phyloP scores from a whole-genome alignment of 2,888 invertebrate genomes.

The Pogonocherus hispidulus region DNA sequence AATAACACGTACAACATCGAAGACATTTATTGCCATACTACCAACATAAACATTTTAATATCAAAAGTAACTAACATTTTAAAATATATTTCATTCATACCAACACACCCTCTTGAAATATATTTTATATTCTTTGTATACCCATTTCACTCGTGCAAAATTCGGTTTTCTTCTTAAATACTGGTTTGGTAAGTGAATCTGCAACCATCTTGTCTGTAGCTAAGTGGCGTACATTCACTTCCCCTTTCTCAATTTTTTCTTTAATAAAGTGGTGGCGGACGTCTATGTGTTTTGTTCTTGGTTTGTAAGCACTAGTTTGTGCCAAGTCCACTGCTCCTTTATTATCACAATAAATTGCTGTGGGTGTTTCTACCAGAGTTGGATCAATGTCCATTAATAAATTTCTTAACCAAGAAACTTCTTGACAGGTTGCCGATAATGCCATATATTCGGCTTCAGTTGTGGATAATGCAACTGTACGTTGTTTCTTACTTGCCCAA shows the following conservation, averaged over 20 bases:
- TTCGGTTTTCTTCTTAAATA: background rate
- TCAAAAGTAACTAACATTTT: too few species aligned
- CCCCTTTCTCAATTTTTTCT: background rate
- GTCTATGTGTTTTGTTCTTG: background rate
- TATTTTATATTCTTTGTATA: background rate
- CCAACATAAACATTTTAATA: too few species aligned
- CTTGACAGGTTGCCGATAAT: background rate
- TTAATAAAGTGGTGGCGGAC: background rate
- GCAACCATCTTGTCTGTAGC: background rate
- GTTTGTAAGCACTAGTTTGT: background rate
- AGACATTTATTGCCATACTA: too few species aligned
- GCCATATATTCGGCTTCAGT: slow-evolving; percentile 33
- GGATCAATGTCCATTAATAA: background rate
- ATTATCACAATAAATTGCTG: background rate
- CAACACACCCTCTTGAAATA: background rate
- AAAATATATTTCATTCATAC: too few species aligned
- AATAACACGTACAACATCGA: too few species aligned
- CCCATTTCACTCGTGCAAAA: background rate
- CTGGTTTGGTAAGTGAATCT: background rate
- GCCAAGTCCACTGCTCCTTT: background rate
- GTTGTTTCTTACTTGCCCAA: slow-evolving; percentile 11
- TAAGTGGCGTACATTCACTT: background rate
- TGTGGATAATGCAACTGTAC: background rate
- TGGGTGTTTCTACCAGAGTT: background rate
- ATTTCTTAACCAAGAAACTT: background rate